Evolutionary conservation across 1,140 invertebrate genomes (phyloP).

Genomic region (Frieseomelitta varia): DNA sequence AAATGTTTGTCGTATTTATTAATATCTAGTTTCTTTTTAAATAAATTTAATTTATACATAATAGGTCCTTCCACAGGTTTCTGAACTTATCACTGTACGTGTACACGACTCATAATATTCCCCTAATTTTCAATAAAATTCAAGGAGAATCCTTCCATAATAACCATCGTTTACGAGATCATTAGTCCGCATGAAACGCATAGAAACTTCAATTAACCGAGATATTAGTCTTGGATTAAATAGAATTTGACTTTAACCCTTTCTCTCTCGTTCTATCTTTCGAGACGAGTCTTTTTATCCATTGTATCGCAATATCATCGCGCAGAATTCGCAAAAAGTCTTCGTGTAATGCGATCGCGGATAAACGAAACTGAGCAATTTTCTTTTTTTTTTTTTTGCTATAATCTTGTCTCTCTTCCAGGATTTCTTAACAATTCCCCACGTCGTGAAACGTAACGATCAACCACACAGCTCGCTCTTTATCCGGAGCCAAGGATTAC

Average conservation of each 20-base stretch:
- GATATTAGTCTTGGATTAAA: neutral
- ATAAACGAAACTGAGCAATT: neutral
- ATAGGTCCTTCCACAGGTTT: neutral
- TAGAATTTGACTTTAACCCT: neutral
- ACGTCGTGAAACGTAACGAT: constrained; percentile 2
- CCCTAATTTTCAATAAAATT: neutral
- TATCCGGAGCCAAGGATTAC: neutral
- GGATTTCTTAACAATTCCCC: constrained; percentile 11
- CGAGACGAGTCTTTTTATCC: neutral
- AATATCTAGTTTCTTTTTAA: too few species aligned
- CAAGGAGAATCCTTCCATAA: neutral
- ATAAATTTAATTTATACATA: too few species aligned
- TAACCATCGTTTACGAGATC: neutral
- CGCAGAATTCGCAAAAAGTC: neutral
- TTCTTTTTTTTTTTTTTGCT: neutral
- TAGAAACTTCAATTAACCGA: neutral
- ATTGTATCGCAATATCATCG: neutral
- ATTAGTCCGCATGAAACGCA: neutral
- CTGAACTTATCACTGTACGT: neutral
- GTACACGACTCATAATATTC: neutral
- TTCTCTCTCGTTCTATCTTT: neutral
- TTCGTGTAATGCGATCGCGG: neutral
- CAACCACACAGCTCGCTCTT: neutral
- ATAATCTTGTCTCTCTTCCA: neutral
- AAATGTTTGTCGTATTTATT: too few species aligned